phyloP scores from a whole-genome alignment of 2,113 vertebrate species.

The Nothobranchius kuhntae region DNA sequence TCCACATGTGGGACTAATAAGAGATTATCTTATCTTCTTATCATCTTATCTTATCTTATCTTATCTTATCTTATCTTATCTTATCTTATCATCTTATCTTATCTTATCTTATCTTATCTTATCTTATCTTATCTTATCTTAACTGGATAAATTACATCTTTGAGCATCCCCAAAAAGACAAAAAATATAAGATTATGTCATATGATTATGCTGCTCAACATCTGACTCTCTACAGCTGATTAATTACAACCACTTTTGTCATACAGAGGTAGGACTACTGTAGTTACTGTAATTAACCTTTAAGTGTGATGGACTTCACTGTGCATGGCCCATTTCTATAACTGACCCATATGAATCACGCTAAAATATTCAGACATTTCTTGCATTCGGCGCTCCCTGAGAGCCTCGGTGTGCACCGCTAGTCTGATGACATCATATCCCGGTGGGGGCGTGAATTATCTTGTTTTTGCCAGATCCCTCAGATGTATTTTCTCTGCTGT shows the following conservation, averaged over 20 bases:
- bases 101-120: too few species aligned
- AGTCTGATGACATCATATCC: constrained; percentile 81
- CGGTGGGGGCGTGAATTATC: constrained; percentile 71
- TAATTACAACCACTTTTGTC: constrained; percentile 72
- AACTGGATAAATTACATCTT: constrained; percentile 52
- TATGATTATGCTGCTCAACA: constrained; percentile 58
- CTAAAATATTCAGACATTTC: constrained; percentile 35
- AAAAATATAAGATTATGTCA: constrained; percentile 54
- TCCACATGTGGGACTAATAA: too few species aligned
- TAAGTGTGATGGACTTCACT: constrained; percentile 76
- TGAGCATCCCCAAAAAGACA: constrained; percentile 62
- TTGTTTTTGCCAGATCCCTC: constrained; percentile 79
- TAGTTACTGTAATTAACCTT: constrained; percentile 79
- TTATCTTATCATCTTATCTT: too few species aligned
- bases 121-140: too few species aligned
- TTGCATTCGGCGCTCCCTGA: constrained; percentile 51
- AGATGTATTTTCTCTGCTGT: constrained; percentile 78
- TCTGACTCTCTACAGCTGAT: constrained; percentile 70
- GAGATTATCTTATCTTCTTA: too few species aligned
- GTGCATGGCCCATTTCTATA: constrained; percentile 73
- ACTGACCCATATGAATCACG: constrained; percentile 73
- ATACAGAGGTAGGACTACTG: constrained; percentile 72
- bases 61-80: too few species aligned
- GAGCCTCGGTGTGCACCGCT: constrained; percentile 38
- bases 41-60: too few species aligned